These are phyloP conservation scores for Hirtodrosophila cameraria DNA, from an alignment of 2,888 invertebrate genomes.

Conservation along the genomic window DNA sequence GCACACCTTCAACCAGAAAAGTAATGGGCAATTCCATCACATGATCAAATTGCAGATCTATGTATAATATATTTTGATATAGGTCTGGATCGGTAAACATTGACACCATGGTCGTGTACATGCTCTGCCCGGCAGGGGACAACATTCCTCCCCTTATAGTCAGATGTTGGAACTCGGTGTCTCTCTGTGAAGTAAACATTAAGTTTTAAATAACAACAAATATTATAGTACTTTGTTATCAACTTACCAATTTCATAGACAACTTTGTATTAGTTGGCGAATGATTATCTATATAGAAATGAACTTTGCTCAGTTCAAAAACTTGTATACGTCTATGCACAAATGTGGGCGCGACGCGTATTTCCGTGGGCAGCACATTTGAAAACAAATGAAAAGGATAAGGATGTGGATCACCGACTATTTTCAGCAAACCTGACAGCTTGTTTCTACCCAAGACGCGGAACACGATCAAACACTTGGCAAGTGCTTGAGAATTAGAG, in stretches of 20 bases:
- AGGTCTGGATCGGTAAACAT: conserved; percentile 74
- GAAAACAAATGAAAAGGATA: conserved; percentile 71
- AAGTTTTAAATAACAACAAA: too few species aligned
- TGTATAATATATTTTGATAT: conserved; percentile 69
- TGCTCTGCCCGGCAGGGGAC: conserved; percentile 67
- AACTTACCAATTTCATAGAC: conserved; percentile 69
- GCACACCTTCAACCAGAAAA: conserved; percentile 75
- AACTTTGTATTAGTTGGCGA: conserved; percentile 77
- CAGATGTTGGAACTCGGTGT: conserved; percentile 52
- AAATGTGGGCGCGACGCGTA: conserved; percentile 51
- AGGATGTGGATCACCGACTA: conserved; percentile 69
- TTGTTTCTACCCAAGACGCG: conserved; percentile 58
- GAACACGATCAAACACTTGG: conserved; percentile 64
- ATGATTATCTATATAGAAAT: conserved; percentile 76
- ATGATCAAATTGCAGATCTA: conserved; percentile 67
- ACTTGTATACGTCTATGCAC: conserved; percentile 58
- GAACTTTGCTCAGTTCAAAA: conserved; percentile 45
- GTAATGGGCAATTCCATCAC: conserved; percentile 69
- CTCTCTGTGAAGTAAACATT: conserved; percentile 40
- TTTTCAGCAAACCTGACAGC: conserved; percentile 71
- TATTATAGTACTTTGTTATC: background rate
- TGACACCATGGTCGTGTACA: conserved; percentile 65
- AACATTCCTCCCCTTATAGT: conserved; percentile 72
- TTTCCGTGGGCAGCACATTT: conserved; percentile 68
- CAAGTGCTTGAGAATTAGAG: conserved; percentile 28